Conservation (phyloP, 2,113 vertebrate species). For the Telmatochromis brichardi region DNA sequence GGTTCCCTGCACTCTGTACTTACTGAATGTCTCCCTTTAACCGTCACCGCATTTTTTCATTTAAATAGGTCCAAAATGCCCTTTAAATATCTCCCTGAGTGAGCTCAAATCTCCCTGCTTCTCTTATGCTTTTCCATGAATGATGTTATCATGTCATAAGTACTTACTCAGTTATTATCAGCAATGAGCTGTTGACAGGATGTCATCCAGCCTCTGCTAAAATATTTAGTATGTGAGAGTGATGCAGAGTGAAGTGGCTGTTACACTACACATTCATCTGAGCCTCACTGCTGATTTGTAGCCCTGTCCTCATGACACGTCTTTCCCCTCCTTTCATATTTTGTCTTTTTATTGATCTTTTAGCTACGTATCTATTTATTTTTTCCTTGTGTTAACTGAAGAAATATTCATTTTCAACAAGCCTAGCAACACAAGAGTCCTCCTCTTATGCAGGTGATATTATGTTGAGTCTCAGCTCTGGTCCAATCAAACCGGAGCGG, state of each 20-base stretch:
- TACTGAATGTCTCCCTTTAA: slow-evolving; percentile 9
- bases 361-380: neutral
- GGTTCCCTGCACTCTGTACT: neutral
- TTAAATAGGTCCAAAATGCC: slow-evolving; percentile 2
- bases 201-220: neutral
- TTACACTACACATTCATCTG: neutral
- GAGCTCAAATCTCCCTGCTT: neutral
- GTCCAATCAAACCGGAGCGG: neutral
- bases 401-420: neutral
- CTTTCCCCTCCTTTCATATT: neutral
- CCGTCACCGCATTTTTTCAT: neutral
- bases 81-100: neutral
- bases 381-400: neutral
- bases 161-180: neutral
- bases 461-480: neutral
- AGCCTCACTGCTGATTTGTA: neutral
- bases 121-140: neutral
- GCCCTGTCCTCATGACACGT: neutral
- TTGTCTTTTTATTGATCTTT: neutral
- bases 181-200: neutral
- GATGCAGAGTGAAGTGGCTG: neutral
- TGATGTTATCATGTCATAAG: neutral
- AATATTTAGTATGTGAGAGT: neutral
- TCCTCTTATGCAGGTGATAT: neutral
- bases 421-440: neutral